Conservation (phyloP, 2,888 invertebrate genomes). For the Limnephilus marmoratus region DNA sequence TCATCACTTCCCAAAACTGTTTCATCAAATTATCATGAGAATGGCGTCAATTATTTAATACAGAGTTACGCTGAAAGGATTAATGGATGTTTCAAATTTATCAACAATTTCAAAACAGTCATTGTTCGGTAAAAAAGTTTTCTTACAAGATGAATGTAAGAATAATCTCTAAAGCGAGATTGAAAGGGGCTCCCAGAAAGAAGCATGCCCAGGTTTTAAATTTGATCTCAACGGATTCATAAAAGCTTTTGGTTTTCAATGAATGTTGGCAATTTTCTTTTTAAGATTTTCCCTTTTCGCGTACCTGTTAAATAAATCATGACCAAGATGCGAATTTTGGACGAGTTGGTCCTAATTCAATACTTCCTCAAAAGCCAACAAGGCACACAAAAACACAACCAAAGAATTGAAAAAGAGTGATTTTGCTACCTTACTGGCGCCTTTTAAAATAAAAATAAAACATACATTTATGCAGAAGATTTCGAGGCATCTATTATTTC, state of each 20-base stretch:
- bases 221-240: conserved; percentile 51
- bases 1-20: conserved; percentile 17
- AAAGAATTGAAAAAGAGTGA: background rate
- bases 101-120: conserved; percentile 39
- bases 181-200: conserved; percentile 41
- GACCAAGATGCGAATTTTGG: conserved; percentile 29
- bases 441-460: background rate
- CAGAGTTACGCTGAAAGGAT: conserved; percentile 23
- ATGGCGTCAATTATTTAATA: conserved; percentile 38
- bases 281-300: conserved; percentile 46
- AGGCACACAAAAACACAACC: background rate
- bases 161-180: conserved; percentile 25
- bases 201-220: conserved; percentile 42
- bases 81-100: conserved; percentile 39
- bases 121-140: conserved; percentile 39
- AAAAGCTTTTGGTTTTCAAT: conserved; percentile 59
- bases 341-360: conserved; percentile 31
- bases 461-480: background rate
- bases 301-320: conserved; percentile 62
- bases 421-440: background rate
- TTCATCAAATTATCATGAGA: conserved; percentile 42
- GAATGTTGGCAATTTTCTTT: conserved; percentile 52
- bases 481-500: background rate
- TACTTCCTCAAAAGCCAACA: conserved; percentile 27
- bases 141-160: conserved; percentile 14